A percentile compares a stretch with the other conserved stretches of the same genome.
Conservation (phyloP, 2,888 invertebrate genomes). For the Dolomedes plantarius region DNA sequence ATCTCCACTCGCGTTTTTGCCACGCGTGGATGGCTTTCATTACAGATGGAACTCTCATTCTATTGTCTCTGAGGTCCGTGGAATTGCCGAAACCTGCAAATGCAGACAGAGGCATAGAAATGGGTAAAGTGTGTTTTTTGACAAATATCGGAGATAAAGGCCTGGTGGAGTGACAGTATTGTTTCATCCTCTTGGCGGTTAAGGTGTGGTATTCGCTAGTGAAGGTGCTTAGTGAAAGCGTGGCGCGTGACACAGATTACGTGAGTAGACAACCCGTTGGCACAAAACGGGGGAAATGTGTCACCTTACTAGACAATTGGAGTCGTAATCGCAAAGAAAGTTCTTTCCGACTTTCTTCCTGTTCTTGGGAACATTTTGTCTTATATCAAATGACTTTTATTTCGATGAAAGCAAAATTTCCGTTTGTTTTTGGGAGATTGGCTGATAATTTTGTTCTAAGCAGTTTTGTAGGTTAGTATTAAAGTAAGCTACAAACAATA, state of each 20-base stretch:
- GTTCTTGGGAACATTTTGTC: not conserved
- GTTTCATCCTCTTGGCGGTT: not conserved
- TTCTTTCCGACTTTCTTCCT: not conserved
- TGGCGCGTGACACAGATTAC: constrained; percentile 35
- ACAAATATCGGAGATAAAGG: not conserved
- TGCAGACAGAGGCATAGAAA: constrained; percentile 8
- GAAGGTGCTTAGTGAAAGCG: constrained; percentile 7
- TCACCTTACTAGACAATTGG: not conserved
- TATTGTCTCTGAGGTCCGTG: constrained; percentile 45
- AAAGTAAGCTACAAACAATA: too few relatives aligned
- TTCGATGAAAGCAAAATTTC: too few relatives aligned
- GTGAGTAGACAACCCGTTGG: not conserved
- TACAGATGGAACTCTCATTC: constrained; percentile 31
- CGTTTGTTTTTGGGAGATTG: too few relatives aligned
- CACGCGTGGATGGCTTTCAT: constrained; percentile 38
- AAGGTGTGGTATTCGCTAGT: constrained; percentile 39
- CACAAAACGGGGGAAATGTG: constrained; percentile 34
- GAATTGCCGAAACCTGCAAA: constrained; percentile 13
- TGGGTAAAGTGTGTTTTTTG: constrained; percentile 12
- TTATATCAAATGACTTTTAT: too few relatives aligned
- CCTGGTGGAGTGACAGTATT: not conserved
- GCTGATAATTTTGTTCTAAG: too few relatives aligned
- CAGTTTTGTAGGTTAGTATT: too few relatives aligned
- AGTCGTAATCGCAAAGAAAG: too few relatives aligned
- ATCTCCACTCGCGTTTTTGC: constrained; percentile 42